phyloP scores from a whole-genome alignment of 2,888 invertebrate genomes.

The Acanthosepion esculentum region DNA sequence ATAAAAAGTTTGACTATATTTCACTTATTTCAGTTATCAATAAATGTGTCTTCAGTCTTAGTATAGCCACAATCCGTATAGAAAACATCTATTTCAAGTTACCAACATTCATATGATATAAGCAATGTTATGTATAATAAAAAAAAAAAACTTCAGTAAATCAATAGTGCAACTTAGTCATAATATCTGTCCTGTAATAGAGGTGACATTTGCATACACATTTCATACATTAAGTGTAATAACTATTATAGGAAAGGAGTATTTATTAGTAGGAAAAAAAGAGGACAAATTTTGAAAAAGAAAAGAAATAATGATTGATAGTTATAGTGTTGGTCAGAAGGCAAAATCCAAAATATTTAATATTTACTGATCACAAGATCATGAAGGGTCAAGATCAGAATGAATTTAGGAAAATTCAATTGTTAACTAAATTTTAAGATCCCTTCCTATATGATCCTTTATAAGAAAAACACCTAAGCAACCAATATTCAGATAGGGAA shows the following conservation, averaged over 20 bases:
- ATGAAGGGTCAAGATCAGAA: not conserved
- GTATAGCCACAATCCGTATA: not conserved
- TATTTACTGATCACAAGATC: not conserved
- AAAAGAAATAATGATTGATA: too few species aligned
- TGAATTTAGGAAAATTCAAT: not conserved
- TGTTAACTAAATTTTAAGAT: not conserved
- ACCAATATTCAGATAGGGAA: not conserved
- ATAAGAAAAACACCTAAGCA: not conserved
- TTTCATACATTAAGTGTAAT: too few species aligned
- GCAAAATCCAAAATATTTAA: not conserved
- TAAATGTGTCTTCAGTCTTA: too few species aligned
- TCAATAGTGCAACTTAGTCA: too few species aligned
- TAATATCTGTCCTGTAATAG: too few species aligned
- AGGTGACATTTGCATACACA: too few species aligned
- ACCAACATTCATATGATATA: not conserved
- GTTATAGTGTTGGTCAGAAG: not conserved
- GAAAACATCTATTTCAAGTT: not conserved
- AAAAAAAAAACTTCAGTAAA: too few species aligned
- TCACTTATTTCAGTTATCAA: not conserved
- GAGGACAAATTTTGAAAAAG: too few species aligned
- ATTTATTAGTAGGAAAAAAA: too few species aligned
- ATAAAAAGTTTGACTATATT: not conserved
- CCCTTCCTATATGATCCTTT: too few species aligned
- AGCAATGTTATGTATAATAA: not conserved
- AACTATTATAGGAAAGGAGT: too few species aligned